A percentile compares a stretch with the other conserved stretches of the same genome.
Conservation (phyloP, 2,888 invertebrate species). For the Smittia aterrima region DNA sequence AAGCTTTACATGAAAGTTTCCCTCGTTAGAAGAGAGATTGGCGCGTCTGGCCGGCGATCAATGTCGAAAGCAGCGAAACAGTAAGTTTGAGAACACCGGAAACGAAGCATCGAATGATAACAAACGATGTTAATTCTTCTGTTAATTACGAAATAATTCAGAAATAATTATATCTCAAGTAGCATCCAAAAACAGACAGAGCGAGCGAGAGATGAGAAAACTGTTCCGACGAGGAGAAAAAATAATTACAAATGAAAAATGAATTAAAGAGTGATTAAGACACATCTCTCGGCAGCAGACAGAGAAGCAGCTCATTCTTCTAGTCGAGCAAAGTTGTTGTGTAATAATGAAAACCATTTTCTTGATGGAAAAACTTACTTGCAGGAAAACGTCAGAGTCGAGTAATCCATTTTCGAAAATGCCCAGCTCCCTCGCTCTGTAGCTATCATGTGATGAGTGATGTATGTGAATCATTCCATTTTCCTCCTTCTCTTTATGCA, state of each 20-base stretch:
- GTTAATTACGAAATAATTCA: slow-evolving; percentile 15
- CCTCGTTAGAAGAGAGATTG: background rate
- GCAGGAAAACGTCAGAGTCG: slow-evolving; percentile 93
- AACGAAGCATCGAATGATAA: background rate
- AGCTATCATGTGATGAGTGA: slow-evolving; percentile 55
- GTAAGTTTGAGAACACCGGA: background rate
- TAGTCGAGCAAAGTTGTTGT: background rate
- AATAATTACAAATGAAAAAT: slow-evolving; percentile 15
- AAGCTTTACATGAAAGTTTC: slow-evolving; percentile 11
- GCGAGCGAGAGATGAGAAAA: background rate
- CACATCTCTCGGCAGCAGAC: background rate
- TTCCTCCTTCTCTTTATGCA: slow-evolving; percentile 93
- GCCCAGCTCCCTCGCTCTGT: slow-evolving; percentile 70
- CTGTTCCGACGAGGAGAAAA: background rate
- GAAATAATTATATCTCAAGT: slow-evolving; percentile 9
- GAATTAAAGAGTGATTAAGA: slow-evolving; percentile 32
- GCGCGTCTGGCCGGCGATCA: background rate
- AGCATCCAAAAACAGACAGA: background rate
- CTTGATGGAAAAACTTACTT: slow-evolving; percentile 61
- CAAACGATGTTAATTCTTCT: background rate
- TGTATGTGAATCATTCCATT: slow-evolving; percentile 69
- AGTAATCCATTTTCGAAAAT: slow-evolving; percentile 87
- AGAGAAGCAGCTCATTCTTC: background rate
- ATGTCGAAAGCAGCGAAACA: background rate
- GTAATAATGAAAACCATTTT: background rate